Conservation (phyloP, 2,888 invertebrate species). For the Dexiosoma caninum region DNA sequence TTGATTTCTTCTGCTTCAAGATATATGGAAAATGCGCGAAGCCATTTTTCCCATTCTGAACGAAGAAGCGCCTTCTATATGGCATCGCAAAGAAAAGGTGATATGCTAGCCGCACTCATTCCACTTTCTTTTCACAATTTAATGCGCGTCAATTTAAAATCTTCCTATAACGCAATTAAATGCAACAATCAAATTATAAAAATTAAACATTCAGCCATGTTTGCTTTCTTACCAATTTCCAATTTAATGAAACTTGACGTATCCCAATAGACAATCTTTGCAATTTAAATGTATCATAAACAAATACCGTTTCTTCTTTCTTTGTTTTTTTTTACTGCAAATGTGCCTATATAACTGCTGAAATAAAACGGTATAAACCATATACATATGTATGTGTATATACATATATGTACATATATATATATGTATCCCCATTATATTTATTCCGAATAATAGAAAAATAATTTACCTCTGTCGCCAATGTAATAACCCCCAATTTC, state of each 20-base stretch:
- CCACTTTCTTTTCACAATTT: not conserved
- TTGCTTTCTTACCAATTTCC: not conserved
- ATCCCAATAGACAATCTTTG: not conserved
- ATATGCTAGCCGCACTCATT: constrained; percentile 17
- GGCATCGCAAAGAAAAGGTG: not conserved
- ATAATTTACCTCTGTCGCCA: not conserved
- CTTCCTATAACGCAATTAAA: not conserved
- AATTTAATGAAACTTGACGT: constrained; percentile 4
- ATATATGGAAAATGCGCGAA: constrained; percentile 31
- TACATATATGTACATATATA: too few relatives aligned
- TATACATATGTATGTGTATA: not conserved
- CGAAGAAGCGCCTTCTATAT: constrained; percentile 30
- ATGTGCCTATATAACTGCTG: not conserved
- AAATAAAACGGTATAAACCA: not conserved
- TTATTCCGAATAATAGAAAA: too few relatives aligned
- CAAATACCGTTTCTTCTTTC: constrained; percentile 18
- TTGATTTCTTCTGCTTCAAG: constrained; percentile 52
- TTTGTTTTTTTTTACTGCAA: not conserved
- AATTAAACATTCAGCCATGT: not conserved
- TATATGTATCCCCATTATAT: too few relatives aligned
- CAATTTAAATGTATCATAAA: too few relatives aligned
- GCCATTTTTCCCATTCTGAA: constrained; percentile 55
- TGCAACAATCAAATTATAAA: not conserved
- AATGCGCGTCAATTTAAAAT: too few relatives aligned
- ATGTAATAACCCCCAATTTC: not conserved